Conservation (phyloP, 2,113 vertebrate species). For the Sturnira hondurensis region DNA sequence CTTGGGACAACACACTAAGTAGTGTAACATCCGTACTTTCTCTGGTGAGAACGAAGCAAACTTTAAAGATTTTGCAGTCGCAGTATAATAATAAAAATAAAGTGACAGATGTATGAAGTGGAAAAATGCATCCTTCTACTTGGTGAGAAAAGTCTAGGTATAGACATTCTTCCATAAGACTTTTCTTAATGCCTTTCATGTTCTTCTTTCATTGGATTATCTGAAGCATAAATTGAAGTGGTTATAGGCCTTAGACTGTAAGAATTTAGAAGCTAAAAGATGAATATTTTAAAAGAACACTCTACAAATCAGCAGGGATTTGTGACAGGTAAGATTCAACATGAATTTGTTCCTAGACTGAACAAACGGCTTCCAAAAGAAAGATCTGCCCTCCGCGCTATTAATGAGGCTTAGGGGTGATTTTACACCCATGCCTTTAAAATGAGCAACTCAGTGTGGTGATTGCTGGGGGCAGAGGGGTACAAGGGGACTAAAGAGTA, state of each 20-base stretch:
- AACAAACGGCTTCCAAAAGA: not conserved
- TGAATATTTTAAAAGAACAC: not conserved
- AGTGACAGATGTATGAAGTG: slow-evolving; percentile 90
- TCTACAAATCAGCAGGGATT: slow-evolving; percentile 29
- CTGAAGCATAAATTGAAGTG: slow-evolving; percentile 72
- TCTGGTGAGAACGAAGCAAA: slow-evolving; percentile 83
- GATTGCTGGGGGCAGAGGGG: too few relatives aligned
- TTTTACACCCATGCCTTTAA: not conserved
- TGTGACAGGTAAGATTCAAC: not conserved
- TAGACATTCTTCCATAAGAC: slow-evolving; percentile 79
- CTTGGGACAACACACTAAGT: slow-evolving; percentile 60
- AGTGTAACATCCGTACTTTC: slow-evolving; percentile 61
- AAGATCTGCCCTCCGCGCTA: not conserved
- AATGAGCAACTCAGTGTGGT: not conserved
- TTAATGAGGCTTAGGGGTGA: not conserved
- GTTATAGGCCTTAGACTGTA: slow-evolving; percentile 1
- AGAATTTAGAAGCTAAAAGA: slow-evolving; percentile 6
- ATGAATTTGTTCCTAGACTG: not conserved
- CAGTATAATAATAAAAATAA: slow-evolving; percentile 95
- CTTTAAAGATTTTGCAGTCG: slow-evolving; percentile 88
- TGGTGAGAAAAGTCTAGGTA: slow-evolving; percentile 85
- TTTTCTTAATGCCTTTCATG: slow-evolving; percentile 83
- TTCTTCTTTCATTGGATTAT: slow-evolving; percentile 68
- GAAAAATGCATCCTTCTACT: slow-evolving; percentile 80
- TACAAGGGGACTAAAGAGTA: too few relatives aligned